A percentile compares a stretch with the other conserved stretches of the same genome.
phyloP scores from a whole-genome alignment of 2,888 invertebrate genomes.

The Rhagium mordax region DNA sequence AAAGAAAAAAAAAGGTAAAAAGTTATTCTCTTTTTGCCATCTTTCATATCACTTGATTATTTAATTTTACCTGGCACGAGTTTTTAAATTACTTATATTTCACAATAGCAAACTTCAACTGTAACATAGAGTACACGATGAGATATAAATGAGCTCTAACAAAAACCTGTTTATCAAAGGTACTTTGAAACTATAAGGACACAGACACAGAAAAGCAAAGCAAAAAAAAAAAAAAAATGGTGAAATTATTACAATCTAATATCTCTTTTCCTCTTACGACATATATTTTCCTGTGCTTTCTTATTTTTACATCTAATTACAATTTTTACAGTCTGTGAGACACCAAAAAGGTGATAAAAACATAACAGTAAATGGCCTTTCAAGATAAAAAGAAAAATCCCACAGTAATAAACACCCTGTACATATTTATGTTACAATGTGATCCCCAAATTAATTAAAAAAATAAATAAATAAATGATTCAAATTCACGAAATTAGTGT shows the following conservation, averaged over 20 bases:
- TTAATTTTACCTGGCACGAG: background rate
- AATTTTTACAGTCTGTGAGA: background rate
- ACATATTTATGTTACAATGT: conserved; percentile 16
- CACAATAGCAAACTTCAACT: background rate
- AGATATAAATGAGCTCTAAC: too few species aligned
- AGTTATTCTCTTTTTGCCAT: background rate
- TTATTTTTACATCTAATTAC: background rate
- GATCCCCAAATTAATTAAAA: conserved; percentile 4
- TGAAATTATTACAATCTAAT: background rate
- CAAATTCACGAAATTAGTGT: conserved; percentile 18
- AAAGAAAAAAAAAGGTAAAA: background rate
- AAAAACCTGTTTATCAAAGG: too few species aligned
- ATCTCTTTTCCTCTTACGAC: background rate
- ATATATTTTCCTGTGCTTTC: background rate
- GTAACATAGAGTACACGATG: too few species aligned
- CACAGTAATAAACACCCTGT: conserved; percentile 24
- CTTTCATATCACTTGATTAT: background rate
- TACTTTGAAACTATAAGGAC: background rate
- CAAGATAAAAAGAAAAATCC: background rate
- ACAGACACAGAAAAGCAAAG: background rate
- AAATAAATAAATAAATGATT: background rate
- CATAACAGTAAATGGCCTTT: background rate
- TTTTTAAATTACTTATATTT: background rate
- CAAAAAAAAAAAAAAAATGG: background rate
- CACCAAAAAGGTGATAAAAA: background rate